phyloP scores from a whole-genome alignment of 1,140 invertebrate species.

The Stegodyphus mimosarum region DNA sequence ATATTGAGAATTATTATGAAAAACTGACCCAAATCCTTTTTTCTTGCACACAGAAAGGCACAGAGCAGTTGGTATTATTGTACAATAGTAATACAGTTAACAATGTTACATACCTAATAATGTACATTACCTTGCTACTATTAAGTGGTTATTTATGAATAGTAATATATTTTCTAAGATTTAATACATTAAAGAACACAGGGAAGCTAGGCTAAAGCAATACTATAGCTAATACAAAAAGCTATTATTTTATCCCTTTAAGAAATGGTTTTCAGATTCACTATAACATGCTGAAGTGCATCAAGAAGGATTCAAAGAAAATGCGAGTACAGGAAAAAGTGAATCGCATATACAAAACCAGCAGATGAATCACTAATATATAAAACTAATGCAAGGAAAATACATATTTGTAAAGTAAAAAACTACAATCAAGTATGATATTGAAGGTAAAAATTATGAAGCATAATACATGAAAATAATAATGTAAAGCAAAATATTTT shows the following conservation, averaged over 20 bases:
- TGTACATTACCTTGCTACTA: neutral
- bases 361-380: too few species aligned
- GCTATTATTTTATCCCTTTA: neutral
- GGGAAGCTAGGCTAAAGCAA: neutral
- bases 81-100: conserved; percentile 29
- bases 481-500: too few species aligned
- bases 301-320: neutral
- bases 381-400: too few species aligned
- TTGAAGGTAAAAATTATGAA: too few species aligned
- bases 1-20: neutral
- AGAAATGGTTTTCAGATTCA: neutral
- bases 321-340: too few species aligned
- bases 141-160: neutral
- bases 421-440: too few species aligned
- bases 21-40: conserved; percentile 31
- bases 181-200: neutral
- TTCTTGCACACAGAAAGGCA: conserved; percentile 29
- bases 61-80: conserved; percentile 25
- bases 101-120: conserved; percentile 1
- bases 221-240: neutral
- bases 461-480: too few species aligned
- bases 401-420: too few species aligned
- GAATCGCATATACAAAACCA: too few species aligned
- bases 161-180: neutral
- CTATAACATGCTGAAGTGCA: neutral